A percentile compares a stretch with the other conserved stretches of the same genome.
Evolutionary conservation across 2,797 vertebrate genomes (phyloP).

Genomic region (Ctenopoma multispine): DNA sequence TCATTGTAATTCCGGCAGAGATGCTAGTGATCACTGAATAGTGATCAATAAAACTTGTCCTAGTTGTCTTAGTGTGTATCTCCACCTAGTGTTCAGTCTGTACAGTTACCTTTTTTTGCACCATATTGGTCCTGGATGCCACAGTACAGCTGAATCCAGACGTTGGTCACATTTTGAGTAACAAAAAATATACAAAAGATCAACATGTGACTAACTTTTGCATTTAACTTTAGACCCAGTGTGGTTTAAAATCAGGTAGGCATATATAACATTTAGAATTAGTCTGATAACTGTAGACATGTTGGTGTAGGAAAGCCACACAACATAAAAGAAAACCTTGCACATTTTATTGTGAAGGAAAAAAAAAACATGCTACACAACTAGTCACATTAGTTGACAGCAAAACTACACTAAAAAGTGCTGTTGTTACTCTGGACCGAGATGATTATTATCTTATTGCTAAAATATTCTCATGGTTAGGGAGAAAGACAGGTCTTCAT

Average conservation of each 20-base stretch:
- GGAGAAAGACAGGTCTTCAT: slow-evolving; percentile 31
- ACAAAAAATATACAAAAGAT: background rate
- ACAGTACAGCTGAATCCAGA: background rate
- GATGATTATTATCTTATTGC: slow-evolving; percentile 77
- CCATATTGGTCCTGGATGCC: background rate
- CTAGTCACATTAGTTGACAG: slow-evolving; percentile 62
- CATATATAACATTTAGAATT: background rate
- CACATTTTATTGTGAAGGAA: slow-evolving; percentile 63
- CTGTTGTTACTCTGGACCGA: slow-evolving; percentile 67
- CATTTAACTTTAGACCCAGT: background rate
- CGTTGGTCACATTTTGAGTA: background rate
- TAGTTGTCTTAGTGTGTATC: slow-evolving; percentile 9
- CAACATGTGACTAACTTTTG: background rate
- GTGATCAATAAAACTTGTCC: background rate
- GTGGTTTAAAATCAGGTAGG: background rate
- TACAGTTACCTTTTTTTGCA: background rate
- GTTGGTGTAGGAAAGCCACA: background rate
- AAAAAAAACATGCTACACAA: slow-evolving; percentile 65
- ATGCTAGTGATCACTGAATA: background rate
- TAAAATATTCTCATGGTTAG: slow-evolving; percentile 51
- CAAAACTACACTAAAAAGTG: slow-evolving; percentile 69
- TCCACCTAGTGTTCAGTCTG: slow-evolving; percentile 60
- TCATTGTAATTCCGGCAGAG: background rate
- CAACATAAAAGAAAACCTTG: slow-evolving; percentile 41
- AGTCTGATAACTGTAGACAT: background rate